A percentile compares a stretch with the other conserved stretches of the same genome.
phyloP scores from a whole-genome alignment of 2,797 vertebrate species.

The Smutsia temminckii region DNA sequence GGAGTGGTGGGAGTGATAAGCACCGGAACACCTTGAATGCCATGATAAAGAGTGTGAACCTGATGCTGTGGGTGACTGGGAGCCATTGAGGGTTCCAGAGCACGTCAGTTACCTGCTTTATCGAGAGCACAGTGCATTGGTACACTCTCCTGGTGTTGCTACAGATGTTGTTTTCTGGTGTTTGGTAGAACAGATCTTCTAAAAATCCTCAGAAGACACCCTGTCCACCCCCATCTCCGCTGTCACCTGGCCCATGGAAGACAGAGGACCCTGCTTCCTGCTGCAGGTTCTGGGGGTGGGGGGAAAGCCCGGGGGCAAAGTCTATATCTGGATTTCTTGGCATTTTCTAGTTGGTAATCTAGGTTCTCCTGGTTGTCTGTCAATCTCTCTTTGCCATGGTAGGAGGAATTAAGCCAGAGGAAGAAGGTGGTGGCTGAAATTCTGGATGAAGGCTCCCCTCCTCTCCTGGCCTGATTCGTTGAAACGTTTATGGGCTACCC shows the following conservation, averaged over 20 bases:
- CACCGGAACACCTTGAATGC: neutral
- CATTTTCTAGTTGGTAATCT: neutral
- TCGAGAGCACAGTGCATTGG: rapidly evolving
- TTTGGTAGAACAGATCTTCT: neutral
- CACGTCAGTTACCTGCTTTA: too few relatives aligned
- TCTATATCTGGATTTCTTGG: neutral
- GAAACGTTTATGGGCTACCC: neutral
- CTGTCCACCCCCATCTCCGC: too few relatives aligned
- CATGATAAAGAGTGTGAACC: neutral
- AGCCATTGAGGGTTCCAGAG: neutral
- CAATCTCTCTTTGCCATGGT: neutral
- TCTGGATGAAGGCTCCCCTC: neutral
- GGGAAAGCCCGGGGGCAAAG: neutral
- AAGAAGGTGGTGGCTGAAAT: neutral
- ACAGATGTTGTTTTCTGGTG: neutral
- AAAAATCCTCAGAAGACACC: neutral
- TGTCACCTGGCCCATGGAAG: rapidly evolving
- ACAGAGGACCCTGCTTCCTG: neutral
- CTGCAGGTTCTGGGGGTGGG: neutral
- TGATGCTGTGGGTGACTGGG: neutral
- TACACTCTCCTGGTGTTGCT: neutral
- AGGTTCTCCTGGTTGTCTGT: neutral
- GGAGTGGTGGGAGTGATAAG: neutral
- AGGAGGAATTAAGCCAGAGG: neutral
- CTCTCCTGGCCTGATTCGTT: neutral